phyloP scores from a whole-genome alignment of 2,113 vertebrate genomes.

The Pimephales promelas region DNA sequence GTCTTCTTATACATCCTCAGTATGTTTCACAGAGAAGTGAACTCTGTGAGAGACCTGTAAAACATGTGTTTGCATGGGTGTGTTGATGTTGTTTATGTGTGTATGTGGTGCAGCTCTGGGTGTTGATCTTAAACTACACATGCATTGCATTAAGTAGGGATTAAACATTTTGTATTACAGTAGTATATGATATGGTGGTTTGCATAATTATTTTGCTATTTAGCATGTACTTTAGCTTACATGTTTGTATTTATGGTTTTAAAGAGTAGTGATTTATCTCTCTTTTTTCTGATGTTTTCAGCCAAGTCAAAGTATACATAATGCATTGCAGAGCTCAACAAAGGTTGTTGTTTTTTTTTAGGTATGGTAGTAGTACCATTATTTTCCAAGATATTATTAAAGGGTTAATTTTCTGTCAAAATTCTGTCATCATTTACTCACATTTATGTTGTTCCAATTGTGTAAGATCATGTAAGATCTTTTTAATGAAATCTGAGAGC shows the following conservation, averaged over 20 bases:
- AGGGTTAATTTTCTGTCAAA: too few species aligned
- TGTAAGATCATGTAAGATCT: too few species aligned
- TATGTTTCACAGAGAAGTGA: slow-evolving; percentile 62
- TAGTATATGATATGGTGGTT: neutral
- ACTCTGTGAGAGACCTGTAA: slow-evolving; percentile 54
- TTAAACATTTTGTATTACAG: neutral
- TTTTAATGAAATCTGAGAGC: too few species aligned
- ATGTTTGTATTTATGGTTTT: neutral
- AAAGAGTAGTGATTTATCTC: neutral
- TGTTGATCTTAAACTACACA: neutral
- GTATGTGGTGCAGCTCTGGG: neutral
- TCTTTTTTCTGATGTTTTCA: neutral
- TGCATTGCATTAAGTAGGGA: neutral
- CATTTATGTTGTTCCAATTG: too few species aligned
- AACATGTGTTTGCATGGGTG: neutral
- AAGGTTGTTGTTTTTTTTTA: neutral
- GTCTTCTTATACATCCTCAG: slow-evolving; percentile 72
- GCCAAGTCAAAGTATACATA: neutral
- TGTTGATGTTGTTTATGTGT: neutral
- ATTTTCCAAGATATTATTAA: neutral
- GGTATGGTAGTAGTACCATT: neutral
- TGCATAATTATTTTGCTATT: neutral
- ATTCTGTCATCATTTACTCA: too few species aligned
- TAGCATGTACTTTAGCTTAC: neutral
- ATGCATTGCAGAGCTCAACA: neutral